These are phyloP conservation scores for Sclerurus mexicanus DNA, from an alignment of 2,113 vertebrate species.

Conservation along the genomic window DNA sequence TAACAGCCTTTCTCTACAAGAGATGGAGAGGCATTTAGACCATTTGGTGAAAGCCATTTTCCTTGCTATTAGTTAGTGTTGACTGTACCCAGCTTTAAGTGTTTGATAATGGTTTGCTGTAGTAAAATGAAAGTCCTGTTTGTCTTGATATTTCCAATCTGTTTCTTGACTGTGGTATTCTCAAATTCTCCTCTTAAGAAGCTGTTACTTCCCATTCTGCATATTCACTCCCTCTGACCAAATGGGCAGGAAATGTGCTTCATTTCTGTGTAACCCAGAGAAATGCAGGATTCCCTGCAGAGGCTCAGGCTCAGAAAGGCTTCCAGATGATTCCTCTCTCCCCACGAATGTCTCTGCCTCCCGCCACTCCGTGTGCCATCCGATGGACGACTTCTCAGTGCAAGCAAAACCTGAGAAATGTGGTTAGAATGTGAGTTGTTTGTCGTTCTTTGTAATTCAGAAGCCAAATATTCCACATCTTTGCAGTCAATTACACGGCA, in stretches of 20 bases:
- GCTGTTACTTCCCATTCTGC: not conserved
- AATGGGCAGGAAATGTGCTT: not conserved
- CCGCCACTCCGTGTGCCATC: accelerated
- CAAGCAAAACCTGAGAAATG: not conserved
- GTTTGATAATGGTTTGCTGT: not conserved
- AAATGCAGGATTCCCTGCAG: not conserved
- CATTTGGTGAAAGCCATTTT: not conserved
- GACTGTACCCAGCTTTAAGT: not conserved
- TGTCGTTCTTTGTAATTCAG: not conserved
- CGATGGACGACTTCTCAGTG: not conserved
- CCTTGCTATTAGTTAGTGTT: not conserved
- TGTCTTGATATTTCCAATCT: not conserved
- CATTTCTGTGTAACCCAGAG: not conserved
- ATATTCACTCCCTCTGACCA: not conserved
- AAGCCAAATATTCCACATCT: not conserved
- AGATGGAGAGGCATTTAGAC: not conserved
- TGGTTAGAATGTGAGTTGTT: not conserved
- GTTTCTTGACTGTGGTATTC: not conserved
- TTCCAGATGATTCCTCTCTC: not conserved
- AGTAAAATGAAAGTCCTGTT: not conserved
- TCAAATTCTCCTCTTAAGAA: not conserved
- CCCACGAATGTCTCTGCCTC: not conserved
- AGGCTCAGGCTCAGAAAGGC: not conserved
- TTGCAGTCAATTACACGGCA: not conserved
- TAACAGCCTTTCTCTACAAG: not conserved